A percentile compares a stretch with the other conserved stretches of the same genome.
Evolutionary conservation across 2,113 vertebrate genomes (phyloP).

Genomic region (Pollachius pollachius): DNA sequence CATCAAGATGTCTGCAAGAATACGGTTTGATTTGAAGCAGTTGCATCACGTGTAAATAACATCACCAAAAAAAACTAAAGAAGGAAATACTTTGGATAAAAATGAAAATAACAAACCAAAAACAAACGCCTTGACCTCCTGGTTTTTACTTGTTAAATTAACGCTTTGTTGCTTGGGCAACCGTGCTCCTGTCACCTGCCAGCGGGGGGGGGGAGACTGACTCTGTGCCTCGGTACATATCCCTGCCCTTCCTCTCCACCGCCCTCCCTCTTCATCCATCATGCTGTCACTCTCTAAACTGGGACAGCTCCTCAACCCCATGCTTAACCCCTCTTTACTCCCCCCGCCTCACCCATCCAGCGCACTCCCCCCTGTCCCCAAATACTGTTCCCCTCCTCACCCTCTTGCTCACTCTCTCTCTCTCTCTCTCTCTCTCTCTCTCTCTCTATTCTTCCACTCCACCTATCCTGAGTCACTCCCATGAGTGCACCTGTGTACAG

Average conservation of each 20-base stretch:
- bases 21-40: no score
- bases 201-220: not conserved
- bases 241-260: constrained; percentile 8
- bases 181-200: constrained; percentile 19
- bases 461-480: not conserved
- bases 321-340: constrained; percentile 61
- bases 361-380: not conserved
- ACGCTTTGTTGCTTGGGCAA: constrained; percentile 2
- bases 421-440: not conserved
- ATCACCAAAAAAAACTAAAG: no score
- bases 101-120: not conserved
- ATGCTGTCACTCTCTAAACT: constrained; percentile 55
- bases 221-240: constrained; percentile 3
- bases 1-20: no score
- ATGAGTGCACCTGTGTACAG: constrained; percentile 5
- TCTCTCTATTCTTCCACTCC: constrained; percentile 1
- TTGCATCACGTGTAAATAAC: no score
- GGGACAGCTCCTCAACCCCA: constrained; percentile 51
- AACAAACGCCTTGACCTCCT: not conserved
- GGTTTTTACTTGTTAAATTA: constrained; percentile 4
- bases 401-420: constrained; percentile 8
- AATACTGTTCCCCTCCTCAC: not conserved
- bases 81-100: not conserved
- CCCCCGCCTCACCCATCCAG: constrained; percentile 22
- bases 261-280: constrained; percentile 56